Percentiles rank a stretch among this genome's conserved stretches.
Conservation (phyloP, 1,140 invertebrate species). For the Aleiodes sp. region DNA sequence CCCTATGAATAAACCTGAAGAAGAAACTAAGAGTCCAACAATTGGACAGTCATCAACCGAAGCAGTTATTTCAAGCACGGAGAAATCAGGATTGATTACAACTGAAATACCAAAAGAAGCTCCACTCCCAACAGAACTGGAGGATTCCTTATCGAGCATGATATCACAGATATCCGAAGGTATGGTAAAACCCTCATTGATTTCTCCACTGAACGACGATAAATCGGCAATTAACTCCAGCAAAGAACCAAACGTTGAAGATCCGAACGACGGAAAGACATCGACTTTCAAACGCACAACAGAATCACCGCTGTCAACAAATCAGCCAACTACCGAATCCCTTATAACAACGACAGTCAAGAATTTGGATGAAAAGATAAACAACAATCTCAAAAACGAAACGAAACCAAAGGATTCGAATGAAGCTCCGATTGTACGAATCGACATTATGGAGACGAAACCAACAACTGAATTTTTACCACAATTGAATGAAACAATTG, state of each 20-base stretch:
- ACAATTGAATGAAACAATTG: neutral
- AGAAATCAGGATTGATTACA: neutral
- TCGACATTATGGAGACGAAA: constrained; percentile 41
- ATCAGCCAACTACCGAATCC: too few relatives aligned
- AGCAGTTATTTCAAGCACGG: neutral
- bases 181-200: constrained; percentile 38
- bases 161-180: constrained; percentile 57
- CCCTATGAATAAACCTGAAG: too few relatives aligned
- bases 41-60: too few relatives aligned
- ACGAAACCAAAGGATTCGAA: constrained; percentile 29
- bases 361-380: neutral
- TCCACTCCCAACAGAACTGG: constrained; percentile 51
- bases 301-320: too few relatives aligned
- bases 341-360: neutral
- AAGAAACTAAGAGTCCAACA: too few relatives aligned
- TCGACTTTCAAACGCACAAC: too few relatives aligned
- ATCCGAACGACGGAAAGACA: too few relatives aligned
- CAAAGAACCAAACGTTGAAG: too few relatives aligned
- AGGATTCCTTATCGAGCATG: constrained; percentile 57
- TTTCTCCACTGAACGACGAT: neutral
- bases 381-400: neutral
- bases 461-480: constrained; percentile 1
- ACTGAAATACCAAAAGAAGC: neutral
- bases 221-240: neutral
- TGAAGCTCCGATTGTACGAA: constrained; percentile 45